Evolutionary conservation across 1,140 invertebrate species (phyloP).

Genomic region (Onthophagus taurus): DNA sequence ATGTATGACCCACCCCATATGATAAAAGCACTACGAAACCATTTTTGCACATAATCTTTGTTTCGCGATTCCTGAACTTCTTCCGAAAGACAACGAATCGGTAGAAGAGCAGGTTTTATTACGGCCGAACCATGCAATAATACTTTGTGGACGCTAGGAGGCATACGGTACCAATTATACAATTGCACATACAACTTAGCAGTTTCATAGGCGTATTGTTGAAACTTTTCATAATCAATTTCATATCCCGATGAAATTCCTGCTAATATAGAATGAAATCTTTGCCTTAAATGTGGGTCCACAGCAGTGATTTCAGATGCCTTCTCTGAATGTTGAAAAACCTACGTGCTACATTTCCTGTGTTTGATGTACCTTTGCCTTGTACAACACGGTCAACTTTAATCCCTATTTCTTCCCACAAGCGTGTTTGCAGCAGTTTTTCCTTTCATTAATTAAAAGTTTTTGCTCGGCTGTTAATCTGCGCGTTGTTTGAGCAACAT

Average conservation of each 20-base stretch:
- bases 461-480: not conserved
- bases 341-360: not conserved
- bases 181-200: constrained; percentile 19
- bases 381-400: not conserved
- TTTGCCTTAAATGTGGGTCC: too few relatives aligned
- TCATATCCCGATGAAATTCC: constrained; percentile 10
- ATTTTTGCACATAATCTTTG: too few relatives aligned
- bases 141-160: constrained; percentile 30
- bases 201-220: constrained; percentile 21
- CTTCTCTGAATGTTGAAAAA: not conserved
- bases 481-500: not conserved
- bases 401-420: not conserved
- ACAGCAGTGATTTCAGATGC: not conserved
- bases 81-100: constrained; percentile 23
- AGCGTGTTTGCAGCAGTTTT: too few relatives aligned
- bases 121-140: constrained; percentile 28
- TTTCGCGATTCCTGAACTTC: constrained; percentile 24
- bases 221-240: constrained; percentile 19
- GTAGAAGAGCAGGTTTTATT: constrained; percentile 17
- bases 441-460: not conserved
- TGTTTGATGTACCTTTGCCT: not conserved
- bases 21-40: too few relatives aligned
- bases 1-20: too few relatives aligned
- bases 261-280: too few relatives aligned
- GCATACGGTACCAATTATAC: constrained; percentile 30